These are phyloP conservation scores for Noctilio leporinus DNA, from an alignment of 2,113 vertebrate species.

Conservation along the genomic window DNA sequence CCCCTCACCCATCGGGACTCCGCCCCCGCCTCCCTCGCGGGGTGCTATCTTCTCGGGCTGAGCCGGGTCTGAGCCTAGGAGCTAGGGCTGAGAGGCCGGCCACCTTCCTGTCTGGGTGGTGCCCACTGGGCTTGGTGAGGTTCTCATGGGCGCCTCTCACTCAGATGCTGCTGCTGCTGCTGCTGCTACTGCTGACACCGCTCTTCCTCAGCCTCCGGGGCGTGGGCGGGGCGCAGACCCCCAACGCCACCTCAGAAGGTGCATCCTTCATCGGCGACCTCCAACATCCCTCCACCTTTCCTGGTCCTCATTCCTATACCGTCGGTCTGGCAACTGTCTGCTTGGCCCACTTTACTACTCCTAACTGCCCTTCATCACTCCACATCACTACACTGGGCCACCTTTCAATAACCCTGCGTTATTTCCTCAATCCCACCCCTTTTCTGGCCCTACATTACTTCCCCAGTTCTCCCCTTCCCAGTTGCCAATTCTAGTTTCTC, in stretches of 20 bases:
- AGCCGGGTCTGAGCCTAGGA: not conserved
- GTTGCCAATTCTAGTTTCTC: not conserved
- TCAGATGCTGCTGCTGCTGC: conserved; percentile 59
- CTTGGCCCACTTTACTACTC: not conserved
- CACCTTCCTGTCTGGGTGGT: not conserved
- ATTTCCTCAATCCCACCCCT: not conserved
- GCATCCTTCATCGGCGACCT: conserved; percentile 17
- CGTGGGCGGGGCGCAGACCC: conserved; percentile 68
- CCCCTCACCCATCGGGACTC: conserved; percentile 39
- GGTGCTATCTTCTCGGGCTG: not conserved
- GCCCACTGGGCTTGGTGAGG: not conserved
- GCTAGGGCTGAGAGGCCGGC: not conserved
- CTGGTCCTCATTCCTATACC: not conserved
- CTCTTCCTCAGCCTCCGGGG: conserved; percentile 48
- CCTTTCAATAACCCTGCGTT: not conserved
- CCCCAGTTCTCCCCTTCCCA: not conserved
- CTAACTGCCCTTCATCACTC: conserved; percentile 6
- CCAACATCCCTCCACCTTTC: not conserved
- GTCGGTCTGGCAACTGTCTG: not conserved
- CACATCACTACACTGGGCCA: not conserved
- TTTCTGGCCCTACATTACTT: not conserved
- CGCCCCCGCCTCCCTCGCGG: conserved; percentile 56
- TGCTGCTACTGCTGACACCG: conserved; percentile 39
- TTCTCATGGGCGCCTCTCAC: conserved; percentile 42
- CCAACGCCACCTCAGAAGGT: conserved; percentile 68